These are phyloP conservation scores for Lepidonotus clava DNA, from an alignment of 2,888 invertebrate genomes.

Conservation along the genomic window DNA sequence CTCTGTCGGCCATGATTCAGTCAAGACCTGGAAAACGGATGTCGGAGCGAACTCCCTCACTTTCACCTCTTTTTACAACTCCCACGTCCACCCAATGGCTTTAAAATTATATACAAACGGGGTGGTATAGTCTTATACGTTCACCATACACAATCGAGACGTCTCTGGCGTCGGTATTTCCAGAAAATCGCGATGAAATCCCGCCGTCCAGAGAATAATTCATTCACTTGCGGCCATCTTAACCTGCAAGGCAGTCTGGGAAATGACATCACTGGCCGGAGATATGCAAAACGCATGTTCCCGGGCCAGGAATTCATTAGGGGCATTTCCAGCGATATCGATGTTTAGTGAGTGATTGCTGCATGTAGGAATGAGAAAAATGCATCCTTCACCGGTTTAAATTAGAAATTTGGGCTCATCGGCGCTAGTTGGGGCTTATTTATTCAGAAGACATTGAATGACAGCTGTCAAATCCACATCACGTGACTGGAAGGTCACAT, in stretches of 20 bases:
- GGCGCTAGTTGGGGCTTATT: neutral
- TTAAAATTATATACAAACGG: neutral
- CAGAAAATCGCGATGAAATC: slow-evolving; percentile 43
- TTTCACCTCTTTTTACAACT: neutral
- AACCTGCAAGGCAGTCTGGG: slow-evolving; percentile 57
- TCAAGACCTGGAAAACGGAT: neutral
- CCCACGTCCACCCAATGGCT: slow-evolving; percentile 1
- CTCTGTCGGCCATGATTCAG: slow-evolving; percentile 41
- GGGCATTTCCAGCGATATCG: neutral
- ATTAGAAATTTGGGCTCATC: slow-evolving; percentile 35
- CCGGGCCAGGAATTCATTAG: slow-evolving; percentile 39
- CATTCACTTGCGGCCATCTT: slow-evolving; percentile 57
- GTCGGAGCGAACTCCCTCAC: neutral
- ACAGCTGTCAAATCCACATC: slow-evolving; percentile 41
- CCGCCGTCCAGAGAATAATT: slow-evolving; percentile 25
- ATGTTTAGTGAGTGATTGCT: neutral
- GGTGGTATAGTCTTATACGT: neutral
- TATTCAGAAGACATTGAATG: slow-evolving; percentile 35
- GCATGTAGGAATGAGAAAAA: slow-evolving; percentile 27
- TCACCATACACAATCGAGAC: neutral
- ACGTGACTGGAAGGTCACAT: slow-evolving; percentile 42
- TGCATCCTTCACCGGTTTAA: neutral
- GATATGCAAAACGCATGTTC: slow-evolving; percentile 51
- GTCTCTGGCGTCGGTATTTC: slow-evolving; percentile 9
- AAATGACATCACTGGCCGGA: slow-evolving; percentile 54